Percentiles rank a stretch among this genome's conserved stretches.
These are phyloP conservation scores for Trachops cirrhosus DNA, from an alignment of 2,797 vertebrate species.

Conservation along the genomic window DNA sequence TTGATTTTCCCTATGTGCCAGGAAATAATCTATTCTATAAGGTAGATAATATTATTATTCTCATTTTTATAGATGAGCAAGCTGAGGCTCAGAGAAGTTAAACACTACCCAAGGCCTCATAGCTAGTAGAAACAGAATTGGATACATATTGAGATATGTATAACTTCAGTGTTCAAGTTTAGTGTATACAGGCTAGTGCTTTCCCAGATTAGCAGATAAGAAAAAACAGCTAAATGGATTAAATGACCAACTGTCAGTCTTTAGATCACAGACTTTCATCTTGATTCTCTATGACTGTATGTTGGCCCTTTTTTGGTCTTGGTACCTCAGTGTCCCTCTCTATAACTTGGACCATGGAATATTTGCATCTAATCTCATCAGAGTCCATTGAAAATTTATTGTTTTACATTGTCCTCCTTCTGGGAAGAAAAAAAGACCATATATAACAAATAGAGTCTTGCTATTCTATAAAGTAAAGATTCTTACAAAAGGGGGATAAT, in stretches of 20 bases:
- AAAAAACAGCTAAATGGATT: not conserved
- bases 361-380: not conserved
- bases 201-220: not conserved
- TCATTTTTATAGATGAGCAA: constrained; percentile 44
- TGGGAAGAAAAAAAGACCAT: not conserved
- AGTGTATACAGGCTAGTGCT: not conserved
- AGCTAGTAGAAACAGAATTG: constrained; percentile 34
- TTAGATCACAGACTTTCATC: not conserved
- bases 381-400: not conserved
- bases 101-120: not conserved
- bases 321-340: not conserved
- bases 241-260: not conserved
- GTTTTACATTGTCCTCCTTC: not conserved
- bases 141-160: not conserved
- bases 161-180: constrained; percentile 24
- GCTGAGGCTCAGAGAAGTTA: not conserved
- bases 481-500: not conserved
- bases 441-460: not conserved
- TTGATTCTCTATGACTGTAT: not conserved
- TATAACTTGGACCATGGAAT: not conserved
- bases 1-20: not conserved
- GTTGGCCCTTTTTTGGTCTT: not conserved
- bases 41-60: not conserved
- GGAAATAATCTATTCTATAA: constrained; percentile 9
- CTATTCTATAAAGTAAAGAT: not conserved